Percentiles rank a stretch among this genome's conserved stretches.
Conservation (phyloP, 2,888 invertebrate species). For the Altica lythri region DNA sequence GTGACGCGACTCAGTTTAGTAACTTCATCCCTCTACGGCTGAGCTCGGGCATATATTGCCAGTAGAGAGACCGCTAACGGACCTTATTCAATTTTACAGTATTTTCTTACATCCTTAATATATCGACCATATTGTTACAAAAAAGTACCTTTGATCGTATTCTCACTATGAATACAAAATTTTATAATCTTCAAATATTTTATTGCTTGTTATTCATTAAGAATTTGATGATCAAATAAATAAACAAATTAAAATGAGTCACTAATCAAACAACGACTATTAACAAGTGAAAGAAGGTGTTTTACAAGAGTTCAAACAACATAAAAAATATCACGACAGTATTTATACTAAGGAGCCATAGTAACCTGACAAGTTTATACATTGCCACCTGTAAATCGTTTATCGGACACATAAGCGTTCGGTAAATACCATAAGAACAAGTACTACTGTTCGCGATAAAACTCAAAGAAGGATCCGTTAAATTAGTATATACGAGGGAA, state of each 20-base stretch:
- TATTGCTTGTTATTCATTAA: no score
- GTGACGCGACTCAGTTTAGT: no score
- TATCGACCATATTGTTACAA: no score
- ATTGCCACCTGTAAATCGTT: conserved; percentile 32
- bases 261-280: not conserved
- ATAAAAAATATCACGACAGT: conserved; percentile 13
- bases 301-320: conserved; percentile 2
- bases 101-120: no score
- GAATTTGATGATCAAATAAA: no score
- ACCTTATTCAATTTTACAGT: no score
- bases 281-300: not conserved
- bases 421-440: conserved; percentile 27
- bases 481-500: not conserved
- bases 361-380: conserved; percentile 29
- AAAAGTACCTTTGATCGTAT: no score
- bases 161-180: no score
- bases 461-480: not conserved
- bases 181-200: no score
- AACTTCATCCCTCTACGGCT: no score
- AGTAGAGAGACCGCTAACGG: no score
- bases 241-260: not conserved
- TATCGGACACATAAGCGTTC: conserved; percentile 27
- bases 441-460: not conserved
- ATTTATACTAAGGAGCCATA: conserved; percentile 18
- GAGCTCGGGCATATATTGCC: no score